These are phyloP conservation scores for Spisula subtruncata DNA, from an alignment of 2,888 invertebrate genomes.

Conservation along the genomic window DNA sequence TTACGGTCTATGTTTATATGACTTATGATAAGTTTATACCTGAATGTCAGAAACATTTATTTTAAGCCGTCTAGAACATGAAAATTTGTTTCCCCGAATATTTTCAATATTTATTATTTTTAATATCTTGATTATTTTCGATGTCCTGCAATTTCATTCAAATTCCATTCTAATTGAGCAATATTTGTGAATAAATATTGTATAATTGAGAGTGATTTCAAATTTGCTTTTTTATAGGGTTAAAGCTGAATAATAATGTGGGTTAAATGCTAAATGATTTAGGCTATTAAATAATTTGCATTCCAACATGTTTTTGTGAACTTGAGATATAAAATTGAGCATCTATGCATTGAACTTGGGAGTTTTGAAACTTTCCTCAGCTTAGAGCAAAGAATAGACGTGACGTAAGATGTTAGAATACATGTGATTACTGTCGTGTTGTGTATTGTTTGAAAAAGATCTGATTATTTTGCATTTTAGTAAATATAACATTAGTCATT, in stretches of 20 bases:
- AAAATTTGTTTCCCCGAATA: no score
- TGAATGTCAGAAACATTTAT: no score
- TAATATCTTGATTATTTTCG: no score
- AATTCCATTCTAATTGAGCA: no score
- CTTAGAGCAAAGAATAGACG: not conserved
- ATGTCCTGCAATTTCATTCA: constrained; percentile 9
- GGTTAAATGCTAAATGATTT: no score
- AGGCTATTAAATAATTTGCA: not conserved
- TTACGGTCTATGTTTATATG: not conserved
- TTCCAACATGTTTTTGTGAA: not conserved
- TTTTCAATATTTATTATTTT: no score
- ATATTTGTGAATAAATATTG: no score
- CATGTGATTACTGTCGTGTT: not conserved
- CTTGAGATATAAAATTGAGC: not conserved
- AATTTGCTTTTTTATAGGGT: no score
- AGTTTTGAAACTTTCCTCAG: not conserved
- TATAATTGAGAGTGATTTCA: no score
- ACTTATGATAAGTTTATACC: no score
- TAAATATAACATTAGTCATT: not conserved
- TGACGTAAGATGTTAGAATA: not conserved
- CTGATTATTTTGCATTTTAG: not conserved
- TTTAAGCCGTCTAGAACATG: no score
- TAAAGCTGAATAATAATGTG: no score
- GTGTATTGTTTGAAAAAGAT: not conserved
- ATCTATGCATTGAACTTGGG: not conserved